A percentile compares a stretch with the other conserved stretches of the same genome.
phyloP scores from a whole-genome alignment of 2,113 vertebrate genomes.

The Danio rerio region DNA sequence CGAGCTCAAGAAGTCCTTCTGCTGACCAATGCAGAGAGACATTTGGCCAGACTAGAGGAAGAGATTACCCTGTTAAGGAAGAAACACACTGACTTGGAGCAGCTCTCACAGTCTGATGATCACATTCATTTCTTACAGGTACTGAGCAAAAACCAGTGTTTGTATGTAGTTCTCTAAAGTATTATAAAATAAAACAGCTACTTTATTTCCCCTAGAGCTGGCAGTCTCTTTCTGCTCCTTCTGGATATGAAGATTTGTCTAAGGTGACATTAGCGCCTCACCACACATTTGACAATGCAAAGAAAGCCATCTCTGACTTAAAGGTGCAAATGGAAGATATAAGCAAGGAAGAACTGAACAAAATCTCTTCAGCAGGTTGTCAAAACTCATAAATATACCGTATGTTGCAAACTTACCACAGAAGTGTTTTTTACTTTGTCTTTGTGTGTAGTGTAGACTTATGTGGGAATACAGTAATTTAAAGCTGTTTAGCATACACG shows the following conservation, averaged over 20 bases:
- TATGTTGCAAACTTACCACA: too few species aligned
- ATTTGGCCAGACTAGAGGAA: conserved; percentile 73
- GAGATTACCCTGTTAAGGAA: conserved; percentile 77
- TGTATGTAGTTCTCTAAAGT: background rate
- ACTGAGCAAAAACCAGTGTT: background rate
- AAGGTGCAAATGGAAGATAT: conserved; percentile 77
- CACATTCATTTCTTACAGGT: conserved; percentile 81
- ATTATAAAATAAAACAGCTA: conserved; percentile 11
- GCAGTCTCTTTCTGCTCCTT: conserved; percentile 77
- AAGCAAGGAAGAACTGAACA: conserved; percentile 72
- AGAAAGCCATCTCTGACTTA: conserved; percentile 73
- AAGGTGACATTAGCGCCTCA: conserved; percentile 69
- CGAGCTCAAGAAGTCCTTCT: conserved; percentile 68
- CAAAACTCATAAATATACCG: background rate
- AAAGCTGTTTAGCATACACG: too few species aligned
- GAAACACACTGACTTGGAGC: conserved; percentile 76
- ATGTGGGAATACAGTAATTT: too few species aligned
- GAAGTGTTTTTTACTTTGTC: too few species aligned
- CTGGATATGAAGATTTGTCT: conserved; percentile 79
- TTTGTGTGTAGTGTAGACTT: too few species aligned
- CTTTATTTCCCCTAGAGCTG: conserved; percentile 66
- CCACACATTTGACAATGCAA: conserved; percentile 75
- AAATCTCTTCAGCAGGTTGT: conserved; percentile 73
- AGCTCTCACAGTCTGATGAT: conserved; percentile 78
- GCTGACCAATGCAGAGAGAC: conserved; percentile 62